A percentile compares a stretch with the other conserved stretches of the same genome.
These are phyloP conservation scores for Tetranychus piercei DNA, from an alignment of 2,888 invertebrate species.

Conservation along the genomic window DNA sequence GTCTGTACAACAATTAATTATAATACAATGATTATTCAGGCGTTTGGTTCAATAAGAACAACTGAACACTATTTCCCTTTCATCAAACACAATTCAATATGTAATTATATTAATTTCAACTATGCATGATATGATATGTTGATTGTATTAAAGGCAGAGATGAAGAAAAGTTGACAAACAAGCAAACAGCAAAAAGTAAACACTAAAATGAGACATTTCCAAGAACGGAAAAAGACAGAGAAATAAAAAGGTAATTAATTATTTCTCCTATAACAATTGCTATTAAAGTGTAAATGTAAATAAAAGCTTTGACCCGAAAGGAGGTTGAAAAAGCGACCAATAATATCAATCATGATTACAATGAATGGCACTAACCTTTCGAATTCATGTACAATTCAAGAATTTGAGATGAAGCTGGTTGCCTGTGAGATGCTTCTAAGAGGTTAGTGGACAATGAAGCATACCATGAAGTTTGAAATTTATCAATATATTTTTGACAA, in stretches of 20 bases:
- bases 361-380: neutral
- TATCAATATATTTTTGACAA: neutral
- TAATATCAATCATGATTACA: neutral
- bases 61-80: no score
- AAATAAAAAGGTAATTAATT: neutral
- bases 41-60: neutral
- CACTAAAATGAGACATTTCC: neutral
- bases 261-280: neutral
- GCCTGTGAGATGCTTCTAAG: neutral
- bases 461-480: slow-evolving; percentile 9
- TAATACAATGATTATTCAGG: neutral
- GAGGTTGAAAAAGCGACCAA: neutral
- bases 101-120: no score
- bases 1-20: neutral
- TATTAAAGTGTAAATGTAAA: neutral
- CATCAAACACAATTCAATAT: no score
- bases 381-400: slow-evolving; percentile 5
- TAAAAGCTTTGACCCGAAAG: neutral
- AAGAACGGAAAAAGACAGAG: neutral
- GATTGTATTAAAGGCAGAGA: no score
- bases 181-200: neutral
- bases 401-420: neutral
- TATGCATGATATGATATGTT: no score
- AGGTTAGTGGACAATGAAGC: slow-evolving; percentile 3
- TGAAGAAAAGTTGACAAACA: neutral